These are phyloP conservation scores for Seira ritae DNA, from an alignment of 2,888 invertebrate genomes.

Conservation along the genomic window DNA sequence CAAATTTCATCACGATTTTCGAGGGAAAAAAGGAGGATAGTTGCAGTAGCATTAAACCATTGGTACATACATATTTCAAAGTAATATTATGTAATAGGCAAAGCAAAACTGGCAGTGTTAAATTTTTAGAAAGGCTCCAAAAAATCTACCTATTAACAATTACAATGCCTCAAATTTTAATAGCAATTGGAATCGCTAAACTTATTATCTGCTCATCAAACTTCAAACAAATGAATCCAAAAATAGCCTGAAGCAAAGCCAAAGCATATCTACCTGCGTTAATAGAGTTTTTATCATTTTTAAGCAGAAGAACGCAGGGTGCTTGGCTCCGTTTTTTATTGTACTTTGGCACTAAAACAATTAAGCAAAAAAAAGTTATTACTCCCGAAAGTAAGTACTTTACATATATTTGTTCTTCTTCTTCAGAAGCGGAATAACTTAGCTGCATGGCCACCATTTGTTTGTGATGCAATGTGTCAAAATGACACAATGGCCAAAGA, in stretches of 20 bases:
- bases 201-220: constrained; percentile 45
- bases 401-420: not conserved
- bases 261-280: too few species aligned
- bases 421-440: constrained; percentile 24
- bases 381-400: not conserved
- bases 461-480: constrained; percentile 37
- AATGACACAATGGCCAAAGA: constrained; percentile 26
- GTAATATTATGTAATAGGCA: too few species aligned
- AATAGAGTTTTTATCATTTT: constrained; percentile 34
- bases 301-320: too few species aligned
- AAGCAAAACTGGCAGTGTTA: too few species aligned
- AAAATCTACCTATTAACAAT: too few species aligned
- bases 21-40: too few species aligned
- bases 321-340: too few species aligned
- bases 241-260: constrained; percentile 66
- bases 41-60: too few species aligned
- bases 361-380: not conserved
- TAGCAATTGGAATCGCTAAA: too few species aligned
- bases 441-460: constrained; percentile 23
- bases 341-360: not conserved
- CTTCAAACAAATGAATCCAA: constrained; percentile 66
- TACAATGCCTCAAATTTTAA: too few species aligned
- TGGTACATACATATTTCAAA: too few species aligned
- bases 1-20: constrained; percentile 45
- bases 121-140: too few species aligned